Evolutionary conservation across 2,888 invertebrate genomes (phyloP).

Genomic region (Napeogenes sylphis): DNA sequence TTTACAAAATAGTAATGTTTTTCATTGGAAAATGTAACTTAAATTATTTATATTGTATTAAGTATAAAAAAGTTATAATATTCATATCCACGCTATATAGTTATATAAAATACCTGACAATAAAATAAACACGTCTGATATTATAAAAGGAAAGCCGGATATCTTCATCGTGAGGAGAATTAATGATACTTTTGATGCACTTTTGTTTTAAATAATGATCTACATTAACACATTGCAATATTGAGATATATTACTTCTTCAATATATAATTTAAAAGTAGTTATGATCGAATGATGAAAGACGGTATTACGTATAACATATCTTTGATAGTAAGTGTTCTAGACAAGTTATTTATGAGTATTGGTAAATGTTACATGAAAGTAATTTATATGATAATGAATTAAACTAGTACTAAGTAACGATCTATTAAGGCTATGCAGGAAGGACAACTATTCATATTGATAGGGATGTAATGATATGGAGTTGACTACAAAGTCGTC

Average conservation of each 20-base stretch:
- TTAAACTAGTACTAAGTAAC: neutral
- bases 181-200: conserved; percentile 10
- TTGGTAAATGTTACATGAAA: neutral
- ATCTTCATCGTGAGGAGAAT: conserved; percentile 12
- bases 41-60: too few relatives aligned
- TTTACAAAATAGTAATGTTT: too few relatives aligned
- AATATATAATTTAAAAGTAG: too few relatives aligned
- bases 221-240: neutral
- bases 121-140: conserved; percentile 4
- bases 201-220: conserved; percentile 14
- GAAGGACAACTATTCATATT: neutral
- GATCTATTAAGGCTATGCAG: conserved; percentile 3
- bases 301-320: too few relatives aligned
- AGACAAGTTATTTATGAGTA: too few relatives aligned
- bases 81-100: neutral
- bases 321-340: too few relatives aligned
- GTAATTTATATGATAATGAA: neutral
- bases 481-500: neutral
- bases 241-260: too few relatives aligned
- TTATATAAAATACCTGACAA: neutral
- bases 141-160: conserved; percentile 19
- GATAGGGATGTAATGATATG: neutral
- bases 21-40: too few relatives aligned
- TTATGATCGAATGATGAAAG: too few relatives aligned
- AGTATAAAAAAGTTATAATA: too few relatives aligned